Percentiles rank a stretch among this genome's conserved stretches.
phyloP scores from a whole-genome alignment of 2,113 vertebrate genomes.

The Platichthys stellatus region DNA sequence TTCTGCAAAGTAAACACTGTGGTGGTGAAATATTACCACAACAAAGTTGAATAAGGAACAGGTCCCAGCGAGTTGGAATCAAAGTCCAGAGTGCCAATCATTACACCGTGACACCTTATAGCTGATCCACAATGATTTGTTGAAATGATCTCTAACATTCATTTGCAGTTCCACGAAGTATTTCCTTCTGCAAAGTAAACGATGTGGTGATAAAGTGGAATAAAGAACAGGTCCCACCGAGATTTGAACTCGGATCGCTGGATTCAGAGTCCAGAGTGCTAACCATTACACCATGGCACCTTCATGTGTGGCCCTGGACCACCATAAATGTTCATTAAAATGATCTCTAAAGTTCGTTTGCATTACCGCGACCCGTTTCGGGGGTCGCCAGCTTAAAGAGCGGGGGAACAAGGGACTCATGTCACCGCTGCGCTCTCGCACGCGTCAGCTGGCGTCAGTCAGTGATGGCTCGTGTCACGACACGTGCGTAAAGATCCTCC shows the following conservation, averaged over 20 bases:
- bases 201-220: no score
- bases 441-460: not conserved
- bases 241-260: constrained; percentile 84
- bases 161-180: no score
- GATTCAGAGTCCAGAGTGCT: constrained; percentile 88
- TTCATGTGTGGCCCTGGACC: fast-evolving
- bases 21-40: no score
- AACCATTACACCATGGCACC: constrained; percentile 82
- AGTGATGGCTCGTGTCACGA: not conserved
- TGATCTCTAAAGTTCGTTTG: no score
- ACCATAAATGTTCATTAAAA: no score
- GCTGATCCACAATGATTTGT: no score
- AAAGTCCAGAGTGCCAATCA: constrained; percentile 89
- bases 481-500: constrained; percentile 9
- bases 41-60: not conserved
- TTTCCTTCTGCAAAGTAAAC: no score
- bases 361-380: not conserved
- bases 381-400: not conserved
- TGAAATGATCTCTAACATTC: no score
- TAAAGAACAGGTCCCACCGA: constrained; percentile 68
- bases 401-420: not conserved
- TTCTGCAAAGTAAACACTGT: no score
- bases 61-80: constrained; percentile 72
- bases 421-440: not conserved
- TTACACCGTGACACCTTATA: constrained; percentile 83